Conservation (phyloP, 2,797 vertebrate genomes). For the Sebastes minor region DNA sequence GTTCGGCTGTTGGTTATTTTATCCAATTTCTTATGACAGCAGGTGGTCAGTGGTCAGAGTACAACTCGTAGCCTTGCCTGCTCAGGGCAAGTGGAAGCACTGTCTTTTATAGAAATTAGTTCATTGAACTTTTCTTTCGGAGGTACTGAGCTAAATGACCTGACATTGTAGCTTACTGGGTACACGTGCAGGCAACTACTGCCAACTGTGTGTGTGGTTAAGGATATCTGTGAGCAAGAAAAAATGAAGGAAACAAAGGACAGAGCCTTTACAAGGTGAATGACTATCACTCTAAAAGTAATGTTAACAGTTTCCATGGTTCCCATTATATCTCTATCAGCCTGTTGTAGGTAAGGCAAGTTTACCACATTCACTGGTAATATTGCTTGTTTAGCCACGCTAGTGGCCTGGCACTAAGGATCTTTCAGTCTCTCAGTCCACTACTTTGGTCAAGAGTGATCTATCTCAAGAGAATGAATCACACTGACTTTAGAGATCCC, state of each 20-base stretch:
- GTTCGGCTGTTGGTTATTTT: conserved; percentile 28
- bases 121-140: neutral
- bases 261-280: neutral
- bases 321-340: neutral
- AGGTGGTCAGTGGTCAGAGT: conserved; percentile 24
- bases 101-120: conserved; percentile 11
- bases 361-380: neutral
- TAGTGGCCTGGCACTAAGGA: too few relatives aligned
- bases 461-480: too few relatives aligned
- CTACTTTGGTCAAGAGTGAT: too few relatives aligned
- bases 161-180: neutral
- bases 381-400: neutral
- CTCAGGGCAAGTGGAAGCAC: conserved; percentile 11
- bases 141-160: neutral
- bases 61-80: neutral
- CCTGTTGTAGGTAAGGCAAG: neutral
- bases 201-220: neutral
- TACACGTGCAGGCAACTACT: neutral
- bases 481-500: too few relatives aligned
- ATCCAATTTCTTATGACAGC: conserved; percentile 44
- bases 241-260: neutral
- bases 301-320: neutral
- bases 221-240: neutral
- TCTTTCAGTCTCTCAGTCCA: too few relatives aligned
- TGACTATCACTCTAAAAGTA: neutral